Conservation (phyloP, 2,797 vertebrate species). For the Channa striata region DNA sequence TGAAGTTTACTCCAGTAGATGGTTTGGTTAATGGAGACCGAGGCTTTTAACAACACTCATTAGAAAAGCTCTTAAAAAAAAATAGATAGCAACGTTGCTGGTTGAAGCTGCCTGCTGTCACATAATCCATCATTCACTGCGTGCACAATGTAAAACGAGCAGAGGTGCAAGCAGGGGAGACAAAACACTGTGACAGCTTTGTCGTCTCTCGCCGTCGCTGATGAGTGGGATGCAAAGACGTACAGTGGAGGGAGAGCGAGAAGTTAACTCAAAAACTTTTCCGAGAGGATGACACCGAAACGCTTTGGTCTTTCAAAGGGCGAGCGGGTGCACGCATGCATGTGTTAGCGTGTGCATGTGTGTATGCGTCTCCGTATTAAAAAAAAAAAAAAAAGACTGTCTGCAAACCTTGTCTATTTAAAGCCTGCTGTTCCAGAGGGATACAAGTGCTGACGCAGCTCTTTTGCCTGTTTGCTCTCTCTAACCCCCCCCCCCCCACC, state of each 20-base stretch:
- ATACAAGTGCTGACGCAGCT: slow-evolving; percentile 77
- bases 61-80: slow-evolving; percentile 68
- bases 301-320: slow-evolving; percentile 49
- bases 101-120: slow-evolving; percentile 54
- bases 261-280: slow-evolving; percentile 78
- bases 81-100: slow-evolving; percentile 53
- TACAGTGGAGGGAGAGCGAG: slow-evolving; percentile 6
- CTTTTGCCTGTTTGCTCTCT: slow-evolving; percentile 55
- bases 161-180: slow-evolving; percentile 42
- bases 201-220: slow-evolving; percentile 45
- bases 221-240: slow-evolving; percentile 48
- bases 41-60: slow-evolving; percentile 67
- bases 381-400: slow-evolving; percentile 45
- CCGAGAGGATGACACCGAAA: slow-evolving; percentile 66
- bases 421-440: slow-evolving; percentile 60
- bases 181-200: slow-evolving; percentile 56
- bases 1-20: slow-evolving; percentile 59
- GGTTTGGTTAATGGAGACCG: slow-evolving; percentile 65
- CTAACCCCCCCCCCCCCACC: slow-evolving; percentile 37
- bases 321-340: slow-evolving; percentile 36
- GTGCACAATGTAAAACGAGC: slow-evolving; percentile 30
- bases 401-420: slow-evolving; percentile 75
- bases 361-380: slow-evolving; percentile 18
- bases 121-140: slow-evolving; percentile 64
- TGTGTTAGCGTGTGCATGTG: slow-evolving; percentile 23